A percentile compares a stretch with the other conserved stretches of the same genome.
Evolutionary conservation across 2,113 vertebrate species (phyloP).

Genomic region (Rhinolophus sinicus): DNA sequence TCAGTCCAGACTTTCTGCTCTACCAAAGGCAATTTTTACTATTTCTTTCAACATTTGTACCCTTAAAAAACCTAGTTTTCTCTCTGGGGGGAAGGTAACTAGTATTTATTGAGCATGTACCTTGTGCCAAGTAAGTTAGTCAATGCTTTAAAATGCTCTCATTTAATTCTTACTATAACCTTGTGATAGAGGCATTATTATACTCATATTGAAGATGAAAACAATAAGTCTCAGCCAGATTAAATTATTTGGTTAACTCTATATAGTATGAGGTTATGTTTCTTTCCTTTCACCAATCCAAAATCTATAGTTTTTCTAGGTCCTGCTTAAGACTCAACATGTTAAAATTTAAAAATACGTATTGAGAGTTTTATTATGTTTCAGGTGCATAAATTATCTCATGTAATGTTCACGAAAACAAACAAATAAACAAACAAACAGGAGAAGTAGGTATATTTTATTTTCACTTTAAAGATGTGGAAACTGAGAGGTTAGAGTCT

Average conservation of each 20-base stretch:
- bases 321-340: neutral
- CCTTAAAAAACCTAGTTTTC: neutral
- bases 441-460: neutral
- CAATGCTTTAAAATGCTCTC: slow-evolving; percentile 40
- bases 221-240: neutral
- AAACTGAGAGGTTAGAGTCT: neutral
- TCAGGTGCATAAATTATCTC: neutral
- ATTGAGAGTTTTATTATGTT: neutral
- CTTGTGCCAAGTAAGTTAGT: neutral
- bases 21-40: slow-evolving; percentile 12
- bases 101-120: neutral
- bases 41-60: neutral
- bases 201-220: slow-evolving; percentile 20
- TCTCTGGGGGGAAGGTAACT: neutral
- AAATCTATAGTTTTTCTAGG: neutral
- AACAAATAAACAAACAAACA: neutral
- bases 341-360: neutral
- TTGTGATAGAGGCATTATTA: neutral
- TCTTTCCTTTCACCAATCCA: neutral
- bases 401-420: neutral
- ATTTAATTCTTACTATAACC: neutral
- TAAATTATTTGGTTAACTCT: slow-evolving; percentile 1
- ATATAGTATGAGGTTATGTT: neutral
- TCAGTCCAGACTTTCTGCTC: neutral
- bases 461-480: neutral